A percentile compares a stretch with the other conserved stretches of the same genome.
These are phyloP conservation scores for Orgyia antiqua DNA, from an alignment of 2,888 invertebrate genomes.

Conservation along the genomic window DNA sequence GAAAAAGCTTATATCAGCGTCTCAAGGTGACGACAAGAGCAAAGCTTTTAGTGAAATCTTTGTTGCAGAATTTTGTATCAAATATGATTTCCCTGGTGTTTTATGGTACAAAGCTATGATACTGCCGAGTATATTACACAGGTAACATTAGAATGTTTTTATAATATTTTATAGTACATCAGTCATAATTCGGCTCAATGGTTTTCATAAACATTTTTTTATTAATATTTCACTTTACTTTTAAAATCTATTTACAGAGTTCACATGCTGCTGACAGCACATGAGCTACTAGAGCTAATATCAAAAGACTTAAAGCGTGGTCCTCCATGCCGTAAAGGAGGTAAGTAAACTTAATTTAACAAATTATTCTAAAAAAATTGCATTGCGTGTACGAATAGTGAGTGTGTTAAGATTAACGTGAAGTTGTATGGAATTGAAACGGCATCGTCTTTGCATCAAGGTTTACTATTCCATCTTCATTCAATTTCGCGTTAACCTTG, in stretches of 20 bases:
- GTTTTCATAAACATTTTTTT: too few species aligned
- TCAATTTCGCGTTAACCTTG: too few species aligned
- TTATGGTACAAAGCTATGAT: constrained; percentile 92
- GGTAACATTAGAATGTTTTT: constrained; percentile 71
- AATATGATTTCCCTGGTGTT: constrained; percentile 82
- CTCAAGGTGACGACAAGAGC: constrained; percentile 67
- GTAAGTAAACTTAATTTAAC: too few species aligned
- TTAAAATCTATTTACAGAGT: constrained; percentile 55
- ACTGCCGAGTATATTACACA: constrained; percentile 90
- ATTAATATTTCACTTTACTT: too few species aligned
- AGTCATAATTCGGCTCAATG: too few species aligned
- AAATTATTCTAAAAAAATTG: too few species aligned
- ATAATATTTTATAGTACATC: not conserved
- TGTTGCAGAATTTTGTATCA: constrained; percentile 92
- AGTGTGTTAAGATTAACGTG: too few species aligned
- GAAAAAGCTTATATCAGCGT: constrained; percentile 39
- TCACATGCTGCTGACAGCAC: constrained; percentile 82
- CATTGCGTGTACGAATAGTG: too few species aligned
- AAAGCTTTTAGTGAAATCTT: constrained; percentile 80
- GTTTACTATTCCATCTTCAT: too few species aligned
- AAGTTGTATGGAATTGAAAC: too few species aligned
- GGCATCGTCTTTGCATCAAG: too few species aligned
- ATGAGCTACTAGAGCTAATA: constrained; percentile 82
- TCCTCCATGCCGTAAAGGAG: constrained; percentile 23
- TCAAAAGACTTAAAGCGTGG: constrained; percentile 62